phyloP scores from a whole-genome alignment of 2,888 invertebrate species.

The Harpalus rubripes region DNA sequence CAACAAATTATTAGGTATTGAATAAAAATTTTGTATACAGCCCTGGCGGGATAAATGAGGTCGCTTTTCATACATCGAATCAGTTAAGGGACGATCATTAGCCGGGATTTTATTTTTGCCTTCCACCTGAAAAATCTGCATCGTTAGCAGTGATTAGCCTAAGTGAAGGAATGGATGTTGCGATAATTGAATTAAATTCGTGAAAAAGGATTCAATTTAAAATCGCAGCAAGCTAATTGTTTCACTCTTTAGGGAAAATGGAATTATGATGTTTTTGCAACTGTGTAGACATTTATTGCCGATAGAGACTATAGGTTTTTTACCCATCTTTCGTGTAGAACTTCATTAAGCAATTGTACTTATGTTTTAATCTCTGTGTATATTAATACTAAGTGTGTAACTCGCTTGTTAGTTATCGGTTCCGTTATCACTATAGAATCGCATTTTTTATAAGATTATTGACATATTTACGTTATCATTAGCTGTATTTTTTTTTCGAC shows the following conservation, averaged over 20 bases:
- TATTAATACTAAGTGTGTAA: too few species aligned
- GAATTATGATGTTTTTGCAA: constrained; percentile 20
- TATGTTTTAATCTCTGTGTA: too few species aligned
- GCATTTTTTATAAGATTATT: too few species aligned
- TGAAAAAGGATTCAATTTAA: constrained; percentile 24
- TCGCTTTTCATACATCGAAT: constrained; percentile 35
- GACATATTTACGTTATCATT: too few species aligned
- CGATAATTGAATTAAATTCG: constrained; percentile 39
- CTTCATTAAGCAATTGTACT: too few species aligned
- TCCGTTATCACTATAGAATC: too few species aligned
- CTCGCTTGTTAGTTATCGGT: too few species aligned
- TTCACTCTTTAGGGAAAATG: constrained; percentile 28
- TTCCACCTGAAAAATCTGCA: constrained; percentile 33
- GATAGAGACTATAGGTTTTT: background rate
- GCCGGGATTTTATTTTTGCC: constrained; percentile 35
- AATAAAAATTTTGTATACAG: background rate
- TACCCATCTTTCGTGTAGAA: background rate
- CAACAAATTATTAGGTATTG: background rate
- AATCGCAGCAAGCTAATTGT: constrained; percentile 14
- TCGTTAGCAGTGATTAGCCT: constrained; percentile 46
- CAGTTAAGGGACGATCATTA: constrained; percentile 45
- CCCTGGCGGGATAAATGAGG: constrained; percentile 24
- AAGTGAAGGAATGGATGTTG: constrained; percentile 46
- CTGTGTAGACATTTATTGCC: background rate
- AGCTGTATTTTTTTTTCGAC: too few species aligned